A percentile compares a stretch with the other conserved stretches of the same genome.
These are phyloP conservation scores for Halotydeus destructor DNA, from an alignment of 1,140 invertebrate species.

Conservation along the genomic window DNA sequence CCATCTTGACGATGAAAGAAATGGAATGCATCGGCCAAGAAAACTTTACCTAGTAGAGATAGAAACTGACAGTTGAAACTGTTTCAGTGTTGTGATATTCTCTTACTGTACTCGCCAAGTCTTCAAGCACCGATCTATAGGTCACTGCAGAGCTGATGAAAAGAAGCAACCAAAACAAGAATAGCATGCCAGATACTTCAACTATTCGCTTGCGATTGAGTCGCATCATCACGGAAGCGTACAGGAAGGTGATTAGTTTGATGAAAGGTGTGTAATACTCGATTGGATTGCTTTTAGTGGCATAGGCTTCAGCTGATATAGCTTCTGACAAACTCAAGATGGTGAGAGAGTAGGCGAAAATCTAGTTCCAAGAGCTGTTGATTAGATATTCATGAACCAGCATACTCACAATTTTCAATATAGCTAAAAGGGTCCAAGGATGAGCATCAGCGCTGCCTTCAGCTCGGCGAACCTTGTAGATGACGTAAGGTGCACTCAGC, in stretches of 20 bases:
- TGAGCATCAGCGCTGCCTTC: no score
- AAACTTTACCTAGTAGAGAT: not conserved
- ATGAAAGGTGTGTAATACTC: conserved; percentile 4
- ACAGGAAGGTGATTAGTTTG: conserved; percentile 3
- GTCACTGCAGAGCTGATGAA: not conserved
- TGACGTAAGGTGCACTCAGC: no score
- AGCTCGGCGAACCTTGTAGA: no score
- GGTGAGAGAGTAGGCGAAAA: no score
- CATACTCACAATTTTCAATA: no score
- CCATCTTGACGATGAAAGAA: not conserved
- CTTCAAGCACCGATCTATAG: conserved; percentile 1
- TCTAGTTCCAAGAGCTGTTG: no score
- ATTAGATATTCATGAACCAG: no score
- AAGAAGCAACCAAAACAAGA: conserved; percentile 9
- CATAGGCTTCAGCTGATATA: no score
- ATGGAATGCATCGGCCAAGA: not conserved
- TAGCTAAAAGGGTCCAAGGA: no score
- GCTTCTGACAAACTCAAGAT: no score
- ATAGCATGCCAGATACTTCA: conserved; percentile 7
- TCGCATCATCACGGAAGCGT: not conserved
- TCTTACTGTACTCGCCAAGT: not conserved
- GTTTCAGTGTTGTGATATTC: not conserved
- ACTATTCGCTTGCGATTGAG: conserved; percentile 1
- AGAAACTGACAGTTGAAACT: not conserved
- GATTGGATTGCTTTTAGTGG: no score